Evolutionary conservation across 2,797 vertebrate genomes (phyloP).

Genomic region (Crocodylus rhombifer): DNA sequence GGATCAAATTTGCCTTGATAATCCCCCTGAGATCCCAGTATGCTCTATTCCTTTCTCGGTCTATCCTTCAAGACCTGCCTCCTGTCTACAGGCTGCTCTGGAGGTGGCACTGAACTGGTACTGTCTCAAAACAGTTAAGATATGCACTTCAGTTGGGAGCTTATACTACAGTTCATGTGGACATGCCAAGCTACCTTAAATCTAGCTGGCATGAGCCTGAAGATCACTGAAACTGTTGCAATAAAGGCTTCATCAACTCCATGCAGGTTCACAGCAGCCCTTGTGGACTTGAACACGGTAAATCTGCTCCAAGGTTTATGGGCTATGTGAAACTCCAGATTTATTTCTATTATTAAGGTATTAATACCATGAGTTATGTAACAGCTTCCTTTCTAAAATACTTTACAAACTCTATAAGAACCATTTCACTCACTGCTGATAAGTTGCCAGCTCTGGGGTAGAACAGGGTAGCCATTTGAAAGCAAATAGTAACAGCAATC

Average conservation of each 20-base stretch:
- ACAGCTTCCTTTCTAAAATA: conserved; percentile 37
- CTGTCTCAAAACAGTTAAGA: background rate
- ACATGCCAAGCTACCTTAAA: no score
- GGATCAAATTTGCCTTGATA: background rate
- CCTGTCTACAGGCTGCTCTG: accelerated
- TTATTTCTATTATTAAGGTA: background rate
- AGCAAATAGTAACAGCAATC: conserved; percentile 35
- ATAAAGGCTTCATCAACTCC: no score
- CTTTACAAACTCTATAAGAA: background rate
- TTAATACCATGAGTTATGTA: conserved; percentile 20
- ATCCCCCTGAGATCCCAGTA: accelerated
- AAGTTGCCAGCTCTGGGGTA: conserved; percentile 20
- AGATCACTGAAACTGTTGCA: no score
- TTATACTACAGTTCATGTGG: no score
- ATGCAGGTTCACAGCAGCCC: no score
- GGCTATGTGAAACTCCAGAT: conserved; percentile 36
- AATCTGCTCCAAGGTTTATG: conserved; percentile 18
- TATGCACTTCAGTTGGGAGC: no score
- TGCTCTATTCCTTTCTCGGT: accelerated
- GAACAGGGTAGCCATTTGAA: background rate
- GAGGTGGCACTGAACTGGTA: background rate
- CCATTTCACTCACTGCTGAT: conserved; percentile 35
- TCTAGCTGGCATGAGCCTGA: no score
- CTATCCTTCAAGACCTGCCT: background rate
- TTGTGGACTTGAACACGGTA: accelerated